Evolutionary conservation across 2,113 vertebrate species (phyloP).

Genomic region (Pyxicephalus adspersus): DNA sequence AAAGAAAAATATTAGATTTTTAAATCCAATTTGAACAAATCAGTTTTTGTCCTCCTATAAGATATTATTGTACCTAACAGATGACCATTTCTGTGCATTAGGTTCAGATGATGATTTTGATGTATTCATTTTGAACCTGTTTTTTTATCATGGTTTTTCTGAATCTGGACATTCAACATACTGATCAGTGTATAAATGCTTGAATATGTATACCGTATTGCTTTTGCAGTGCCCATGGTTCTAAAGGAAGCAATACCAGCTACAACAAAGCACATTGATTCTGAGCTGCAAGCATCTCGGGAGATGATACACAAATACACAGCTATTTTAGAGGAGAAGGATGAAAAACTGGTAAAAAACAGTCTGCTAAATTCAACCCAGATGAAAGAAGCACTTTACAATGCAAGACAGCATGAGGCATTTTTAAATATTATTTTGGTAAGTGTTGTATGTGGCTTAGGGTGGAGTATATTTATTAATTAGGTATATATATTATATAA

Average conservation of each 20-base stretch:
- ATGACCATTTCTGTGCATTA: too few relatives aligned
- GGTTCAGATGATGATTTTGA: too few relatives aligned
- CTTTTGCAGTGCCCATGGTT: slow-evolving; percentile 76
- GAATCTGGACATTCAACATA: too few relatives aligned
- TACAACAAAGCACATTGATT: slow-evolving; percentile 66
- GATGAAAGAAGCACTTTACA: slow-evolving; percentile 84
- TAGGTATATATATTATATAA: neutral
- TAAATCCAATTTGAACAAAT: too few relatives aligned
- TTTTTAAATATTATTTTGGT: slow-evolving; percentile 88
- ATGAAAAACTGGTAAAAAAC: slow-evolving; percentile 22
- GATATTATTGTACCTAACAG: too few relatives aligned
- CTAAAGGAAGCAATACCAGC: slow-evolving; percentile 74
- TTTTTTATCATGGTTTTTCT: too few relatives aligned
- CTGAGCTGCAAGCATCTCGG: slow-evolving; percentile 68
- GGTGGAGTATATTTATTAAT: neutral
- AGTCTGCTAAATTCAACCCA: slow-evolving; percentile 54
- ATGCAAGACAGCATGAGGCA: slow-evolving; percentile 81
- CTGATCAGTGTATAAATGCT: too few relatives aligned
- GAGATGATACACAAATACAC: slow-evolving; percentile 76
- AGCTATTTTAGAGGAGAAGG: slow-evolving; percentile 76
- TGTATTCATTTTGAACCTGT: too few relatives aligned
- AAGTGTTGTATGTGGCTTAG: slow-evolving; percentile 59
- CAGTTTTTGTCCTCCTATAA: too few relatives aligned
- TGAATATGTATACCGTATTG: too few relatives aligned
- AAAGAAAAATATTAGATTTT: too few relatives aligned